phyloP scores from a whole-genome alignment of 2,888 invertebrate genomes.

The Caenorhabditis panamensis region DNA sequence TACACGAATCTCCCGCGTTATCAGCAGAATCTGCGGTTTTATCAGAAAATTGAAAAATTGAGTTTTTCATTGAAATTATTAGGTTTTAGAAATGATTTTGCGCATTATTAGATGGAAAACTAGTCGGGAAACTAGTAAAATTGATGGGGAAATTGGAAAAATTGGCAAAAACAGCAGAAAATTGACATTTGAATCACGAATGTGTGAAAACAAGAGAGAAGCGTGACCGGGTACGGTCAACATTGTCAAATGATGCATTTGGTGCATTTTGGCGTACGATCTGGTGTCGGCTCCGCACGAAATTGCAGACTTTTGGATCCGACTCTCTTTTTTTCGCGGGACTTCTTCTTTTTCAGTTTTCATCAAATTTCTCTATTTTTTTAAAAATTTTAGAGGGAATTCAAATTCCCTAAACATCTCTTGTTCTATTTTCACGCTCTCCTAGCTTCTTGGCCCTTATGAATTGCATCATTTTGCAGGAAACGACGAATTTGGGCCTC shows the following conservation, averaged over 20 bases:
- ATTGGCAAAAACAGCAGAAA: not conserved
- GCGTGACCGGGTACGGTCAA: slow-evolving; percentile 49
- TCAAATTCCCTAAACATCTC: too few species aligned
- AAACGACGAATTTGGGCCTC: slow-evolving; percentile 54
- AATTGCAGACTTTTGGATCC: slow-evolving; percentile 33
- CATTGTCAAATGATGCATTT: slow-evolving; percentile 1
- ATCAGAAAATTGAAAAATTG: not conserved
- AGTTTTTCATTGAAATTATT: slow-evolving; percentile 1
- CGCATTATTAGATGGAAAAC: not conserved
- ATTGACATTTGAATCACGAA: not conserved
- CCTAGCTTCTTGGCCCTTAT: too few species aligned
- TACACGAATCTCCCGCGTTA: slow-evolving; percentile 24
- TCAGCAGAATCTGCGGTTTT: slow-evolving; percentile 13
- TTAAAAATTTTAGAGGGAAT: too few species aligned
- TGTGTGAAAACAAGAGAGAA: not conserved
- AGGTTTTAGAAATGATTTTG: not conserved
- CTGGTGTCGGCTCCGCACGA: slow-evolving; percentile 18
- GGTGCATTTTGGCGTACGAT: slow-evolving; percentile 36
- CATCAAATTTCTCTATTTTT: not conserved
- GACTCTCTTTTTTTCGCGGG: too few species aligned
- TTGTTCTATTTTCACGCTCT: too few species aligned
- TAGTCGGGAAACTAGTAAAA: not conserved
- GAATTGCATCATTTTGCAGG: slow-evolving; percentile 28
- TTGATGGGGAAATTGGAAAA: slow-evolving; percentile 3
- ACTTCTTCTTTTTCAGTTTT: slow-evolving; percentile 1